phyloP scores from a whole-genome alignment of 2,888 invertebrate species.

The Amblyteles armatorius region DNA sequence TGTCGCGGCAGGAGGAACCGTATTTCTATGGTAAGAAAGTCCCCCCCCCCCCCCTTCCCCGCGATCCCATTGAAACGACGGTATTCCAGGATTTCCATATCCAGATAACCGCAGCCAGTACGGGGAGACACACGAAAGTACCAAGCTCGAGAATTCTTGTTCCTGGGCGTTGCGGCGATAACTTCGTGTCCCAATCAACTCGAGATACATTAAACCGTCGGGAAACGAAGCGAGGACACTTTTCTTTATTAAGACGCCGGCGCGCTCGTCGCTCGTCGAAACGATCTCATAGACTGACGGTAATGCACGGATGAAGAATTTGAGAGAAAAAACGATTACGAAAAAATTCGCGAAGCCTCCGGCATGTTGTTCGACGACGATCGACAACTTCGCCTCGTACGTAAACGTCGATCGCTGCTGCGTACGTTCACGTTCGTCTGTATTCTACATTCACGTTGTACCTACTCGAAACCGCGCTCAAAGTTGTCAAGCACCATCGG shows the following conservation, averaged over 20 bases:
- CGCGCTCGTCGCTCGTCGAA: not conserved
- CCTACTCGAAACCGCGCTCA: too few relatives aligned
- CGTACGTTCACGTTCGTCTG: not conserved
- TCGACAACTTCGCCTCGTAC: too few relatives aligned
- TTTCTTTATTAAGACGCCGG: not conserved
- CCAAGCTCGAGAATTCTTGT: not conserved
- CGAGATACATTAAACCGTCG: not conserved
- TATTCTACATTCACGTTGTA: too few relatives aligned
- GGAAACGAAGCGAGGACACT: not conserved
- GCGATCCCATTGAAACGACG: not conserved
- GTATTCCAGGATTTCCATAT: not conserved
- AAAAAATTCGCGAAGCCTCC: too few relatives aligned
- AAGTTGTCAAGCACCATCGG: too few relatives aligned
- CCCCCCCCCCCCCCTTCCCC: too few relatives aligned
- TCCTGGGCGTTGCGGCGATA: not conserved
- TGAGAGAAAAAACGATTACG: not conserved
- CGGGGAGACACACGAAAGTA: not conserved
- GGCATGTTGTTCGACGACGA: too few relatives aligned
- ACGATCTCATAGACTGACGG: not conserved
- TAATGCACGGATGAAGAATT: not conserved
- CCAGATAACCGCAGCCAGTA: too few relatives aligned
- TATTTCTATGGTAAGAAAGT: not conserved
- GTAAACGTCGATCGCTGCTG: too few relatives aligned
- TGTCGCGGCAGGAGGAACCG: not conserved
- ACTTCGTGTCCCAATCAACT: not conserved